Base-by-base conservation (phyloP, 2,113 vertebrate species). In the Hemichromis elongatus region DNA sequence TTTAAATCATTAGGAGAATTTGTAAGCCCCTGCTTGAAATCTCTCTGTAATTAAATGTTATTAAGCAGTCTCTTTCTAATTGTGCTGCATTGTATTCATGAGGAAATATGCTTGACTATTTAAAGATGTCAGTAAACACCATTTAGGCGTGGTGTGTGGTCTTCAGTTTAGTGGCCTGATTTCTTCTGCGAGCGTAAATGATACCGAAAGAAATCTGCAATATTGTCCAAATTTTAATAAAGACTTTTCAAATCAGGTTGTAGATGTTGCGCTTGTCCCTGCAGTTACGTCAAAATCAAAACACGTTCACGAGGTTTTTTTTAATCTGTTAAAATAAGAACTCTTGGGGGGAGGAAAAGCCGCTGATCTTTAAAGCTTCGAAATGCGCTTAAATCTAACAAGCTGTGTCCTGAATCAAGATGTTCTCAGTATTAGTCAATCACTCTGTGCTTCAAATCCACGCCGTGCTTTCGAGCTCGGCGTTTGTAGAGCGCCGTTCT, bases 11-110 rank as follows among this genome's bases (percentile, higher is more conserved):
- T 92, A 94, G 95, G 92, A 94, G 91, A 95, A 94, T 96, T 96
- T 96, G 95, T 96, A 95, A 93, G 95, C 94, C 95, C 87, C 94
- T 14, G n/a, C 93, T 95, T 95, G 94, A 95, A 96, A 96, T 96
- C 94, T 84, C 90, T 94, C 95, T 95, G 95, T 97, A 97, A 98
- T 97, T 97, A 97, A 96, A 95, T 90, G 89, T 95, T 96, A 97
- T 97, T 97, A 96, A 95, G 96, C 93, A 93, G 96, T 95, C 95
- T 92, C 70, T 95, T 96, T 95, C 88, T 83, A 95, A 96, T 96
- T 95, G 95, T 93, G 95, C 96, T 94, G 94, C 93, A 78, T 96
- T 96, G 95, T 92, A 77, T 93, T 92, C 93, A 88, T 52, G 80
- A 96, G 96, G 96, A 97, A 97, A 96, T 90, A 85, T 96, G 94